Evolutionary conservation across 2,113 vertebrate genomes (phyloP).

Genomic region (Pampusana beccarii): DNA sequence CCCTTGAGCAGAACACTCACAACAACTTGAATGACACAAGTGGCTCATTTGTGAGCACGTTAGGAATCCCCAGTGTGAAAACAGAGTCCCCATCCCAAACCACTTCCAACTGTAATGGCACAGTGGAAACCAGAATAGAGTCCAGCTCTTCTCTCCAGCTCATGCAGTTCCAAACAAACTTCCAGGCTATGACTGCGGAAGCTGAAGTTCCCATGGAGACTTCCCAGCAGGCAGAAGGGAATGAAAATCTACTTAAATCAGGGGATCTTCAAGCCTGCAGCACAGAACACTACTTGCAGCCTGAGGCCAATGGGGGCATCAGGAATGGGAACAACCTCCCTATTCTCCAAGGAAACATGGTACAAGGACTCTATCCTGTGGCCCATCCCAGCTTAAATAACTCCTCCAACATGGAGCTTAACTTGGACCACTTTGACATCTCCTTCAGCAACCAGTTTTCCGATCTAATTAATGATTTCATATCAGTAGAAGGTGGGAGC

Average conservation of each 20-base stretch:
- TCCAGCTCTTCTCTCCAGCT: conserved; percentile 90
- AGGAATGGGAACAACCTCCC: conserved; percentile 82
- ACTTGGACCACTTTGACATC: conserved; percentile 98
- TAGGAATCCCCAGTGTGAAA: conserved; percentile 84
- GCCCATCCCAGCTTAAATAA: conserved; percentile 83
- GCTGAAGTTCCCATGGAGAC: conserved; percentile 86
- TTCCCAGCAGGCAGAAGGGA: conserved; percentile 79
- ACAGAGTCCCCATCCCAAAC: conserved; percentile 88
- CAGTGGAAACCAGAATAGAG: conserved; percentile 82
- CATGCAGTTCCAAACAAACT: conserved; percentile 94
- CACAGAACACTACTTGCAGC: conserved; percentile 91
- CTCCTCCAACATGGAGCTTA: conserved; percentile 94
- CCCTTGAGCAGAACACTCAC: conserved; percentile 79
- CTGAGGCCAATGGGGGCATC: conserved; percentile 81
- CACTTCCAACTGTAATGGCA: conserved; percentile 87
- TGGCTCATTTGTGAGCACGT: conserved; percentile 70
- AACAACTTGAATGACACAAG: conserved; percentile 76
- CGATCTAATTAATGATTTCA: conserved; percentile 99
- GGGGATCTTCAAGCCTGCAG: conserved; percentile 91
- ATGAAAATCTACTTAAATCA: conserved; percentile 88
- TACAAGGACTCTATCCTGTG: conserved; percentile 93
- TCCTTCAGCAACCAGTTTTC: conserved; percentile 99
- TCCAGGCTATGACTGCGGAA: conserved; percentile 85
- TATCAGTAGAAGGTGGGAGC: conserved; percentile 92
- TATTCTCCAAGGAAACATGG: conserved; percentile 90